Percentiles rank a stretch among this genome's conserved stretches.
phyloP scores from a whole-genome alignment of 2,888 invertebrate genomes.

The Euproctis similis region DNA sequence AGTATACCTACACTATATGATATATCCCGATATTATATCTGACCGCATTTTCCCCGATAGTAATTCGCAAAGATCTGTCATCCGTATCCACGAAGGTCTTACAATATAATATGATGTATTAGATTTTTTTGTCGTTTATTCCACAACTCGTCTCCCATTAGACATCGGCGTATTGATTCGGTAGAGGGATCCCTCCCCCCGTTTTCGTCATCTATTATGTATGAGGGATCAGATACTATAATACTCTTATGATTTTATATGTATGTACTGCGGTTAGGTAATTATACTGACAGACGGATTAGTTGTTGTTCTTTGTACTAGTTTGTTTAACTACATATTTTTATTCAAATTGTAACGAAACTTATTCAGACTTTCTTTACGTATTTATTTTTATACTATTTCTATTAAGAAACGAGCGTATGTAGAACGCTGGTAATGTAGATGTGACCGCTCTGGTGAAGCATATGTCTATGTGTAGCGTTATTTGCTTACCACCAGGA shows the following conservation, averaged over 20 bases:
- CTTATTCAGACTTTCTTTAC: too few species aligned
- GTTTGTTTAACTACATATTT: too few species aligned
- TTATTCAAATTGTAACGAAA: too few species aligned
- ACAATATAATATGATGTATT: conserved; percentile 4
- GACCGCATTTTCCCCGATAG: conserved; percentile 1
- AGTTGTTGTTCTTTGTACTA: too few species aligned
- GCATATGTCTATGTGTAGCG: too few species aligned
- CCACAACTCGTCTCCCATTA: conserved; percentile 18
- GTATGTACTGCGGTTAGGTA: neutral
- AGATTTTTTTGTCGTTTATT: conserved; percentile 10
- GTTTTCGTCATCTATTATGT: conserved; percentile 22
- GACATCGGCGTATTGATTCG: conserved; percentile 16
- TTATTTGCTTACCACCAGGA: too few species aligned
- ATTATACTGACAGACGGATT: neutral
- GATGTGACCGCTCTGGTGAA: too few species aligned
- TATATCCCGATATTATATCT: too few species aligned
- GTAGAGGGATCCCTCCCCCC: neutral
- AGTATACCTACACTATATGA: too few species aligned
- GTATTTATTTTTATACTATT: too few species aligned
- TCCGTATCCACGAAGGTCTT: conserved; percentile 1
- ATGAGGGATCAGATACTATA: conserved; percentile 15
- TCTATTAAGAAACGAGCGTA: too few species aligned
- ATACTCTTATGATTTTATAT: conserved; percentile 15
- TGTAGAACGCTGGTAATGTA: too few species aligned
- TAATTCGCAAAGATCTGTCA: conserved; percentile 6